Evolutionary conservation across 1,140 invertebrate species (phyloP), one percentile per base, ranked within the genome.

Genomic region (Thaumetopoea pityocampa): DNA sequence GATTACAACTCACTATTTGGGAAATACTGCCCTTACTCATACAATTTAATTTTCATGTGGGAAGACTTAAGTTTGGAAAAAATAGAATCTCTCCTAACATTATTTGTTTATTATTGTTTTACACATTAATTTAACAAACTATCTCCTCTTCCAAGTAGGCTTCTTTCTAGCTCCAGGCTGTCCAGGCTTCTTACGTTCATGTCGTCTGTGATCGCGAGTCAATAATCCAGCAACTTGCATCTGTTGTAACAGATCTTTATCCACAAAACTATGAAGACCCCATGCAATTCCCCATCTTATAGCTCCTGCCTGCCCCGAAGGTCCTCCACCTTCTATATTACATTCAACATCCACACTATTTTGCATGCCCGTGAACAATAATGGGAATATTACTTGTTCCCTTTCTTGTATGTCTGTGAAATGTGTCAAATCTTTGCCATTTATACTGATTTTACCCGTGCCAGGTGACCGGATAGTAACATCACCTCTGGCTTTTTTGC

Each of bases 221-320:
- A 99, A 80, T 42, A 99, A 76, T 27, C 98, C 98, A 85, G 96
- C 97, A 92, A 98, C 71, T 87, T 95, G 89, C 94, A 98, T 95
- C 66, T 90, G 90, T 84, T 97, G 93, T 6, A 93, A 72, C 76
- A 89, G 92, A 26, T 91, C 88, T 35, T 85, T 63, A 56, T 93
- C 90, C 5, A 98, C 90, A 88, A 97, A 98, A 72, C 90, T 94
- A 46, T 90, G 86, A 27, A 97, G 86, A 15, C 89, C 90, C 87
- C 87, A 89, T 14, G 96, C 87, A 29, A 98, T 92, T 9, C 92
- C 96, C 88, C 90, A 93, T 23, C 97, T 89, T 38, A 98, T 90
- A 29, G 94, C 94, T 18, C 94, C 94, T 12, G 95, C 88, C 78
- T 97, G 92, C 10, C 91, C 91, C 18, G 91, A 90, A 16, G 86